Percentiles rank a stretch among this genome's conserved stretches.
Evolutionary conservation across 2,113 vertebrate species (phyloP).

Genomic region (Corythornis madagascariensis): DNA sequence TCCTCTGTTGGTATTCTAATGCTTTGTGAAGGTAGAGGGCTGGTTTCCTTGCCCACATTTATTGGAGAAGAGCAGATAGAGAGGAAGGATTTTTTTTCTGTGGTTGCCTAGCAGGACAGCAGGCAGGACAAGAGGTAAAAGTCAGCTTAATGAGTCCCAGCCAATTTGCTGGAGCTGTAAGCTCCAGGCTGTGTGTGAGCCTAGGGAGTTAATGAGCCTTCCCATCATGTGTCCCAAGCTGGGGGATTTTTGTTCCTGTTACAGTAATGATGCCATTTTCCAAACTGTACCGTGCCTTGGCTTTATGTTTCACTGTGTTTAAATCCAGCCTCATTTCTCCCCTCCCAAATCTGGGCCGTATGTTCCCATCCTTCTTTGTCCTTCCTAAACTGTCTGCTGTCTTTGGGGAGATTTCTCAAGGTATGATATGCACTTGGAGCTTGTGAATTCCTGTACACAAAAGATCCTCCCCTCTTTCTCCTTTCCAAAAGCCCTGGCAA

Average conservation of each 20-base stretch:
- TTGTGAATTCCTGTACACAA: neutral
- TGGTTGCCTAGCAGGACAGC: neutral
- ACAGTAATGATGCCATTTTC: neutral
- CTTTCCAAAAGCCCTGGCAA: neutral
- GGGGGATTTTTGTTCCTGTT: neutral
- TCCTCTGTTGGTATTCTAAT: neutral
- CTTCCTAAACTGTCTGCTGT: neutral
- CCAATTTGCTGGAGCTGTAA: neutral
- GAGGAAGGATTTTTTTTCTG: neutral
- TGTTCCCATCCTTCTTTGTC: neutral
- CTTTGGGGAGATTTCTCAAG: neutral
- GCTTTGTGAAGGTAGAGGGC: neutral
- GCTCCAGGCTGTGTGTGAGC: neutral
- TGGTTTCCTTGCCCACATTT: neutral
- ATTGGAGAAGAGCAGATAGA: neutral
- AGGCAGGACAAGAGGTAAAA: neutral
- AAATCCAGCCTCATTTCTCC: neutral
- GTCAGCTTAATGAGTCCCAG: neutral
- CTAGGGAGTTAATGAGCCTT: neutral
- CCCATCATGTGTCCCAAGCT: neutral
- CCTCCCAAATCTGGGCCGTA: neutral
- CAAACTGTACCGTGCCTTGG: neutral
- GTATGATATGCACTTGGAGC: rapidly evolving
- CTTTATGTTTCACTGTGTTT: neutral
- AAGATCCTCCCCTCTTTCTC: neutral